phyloP scores from a whole-genome alignment of 1,140 invertebrate genomes.

The Pseudomyrmex sp. region DNA sequence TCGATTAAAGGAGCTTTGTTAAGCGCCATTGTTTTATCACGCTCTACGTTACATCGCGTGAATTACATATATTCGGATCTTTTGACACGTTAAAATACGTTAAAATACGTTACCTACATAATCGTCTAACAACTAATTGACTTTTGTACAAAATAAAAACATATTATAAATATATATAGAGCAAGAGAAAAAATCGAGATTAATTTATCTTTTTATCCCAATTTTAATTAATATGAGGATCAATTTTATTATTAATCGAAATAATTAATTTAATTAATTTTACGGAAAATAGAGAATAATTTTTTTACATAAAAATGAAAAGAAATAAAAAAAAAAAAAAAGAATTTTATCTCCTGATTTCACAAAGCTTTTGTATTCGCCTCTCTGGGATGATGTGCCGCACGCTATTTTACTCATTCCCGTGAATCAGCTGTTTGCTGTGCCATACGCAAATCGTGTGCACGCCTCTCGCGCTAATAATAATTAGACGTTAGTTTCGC shows the following conservation, averaged over 20 bases:
- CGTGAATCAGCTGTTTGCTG: conserved; percentile 68
- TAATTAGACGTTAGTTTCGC: conserved; percentile 71
- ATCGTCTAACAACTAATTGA: not conserved
- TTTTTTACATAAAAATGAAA: not conserved
- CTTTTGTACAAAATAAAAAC: conserved; percentile 20
- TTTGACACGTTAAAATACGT: conserved; percentile 28
- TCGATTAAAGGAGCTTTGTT: conserved; percentile 40
- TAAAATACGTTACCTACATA: not conserved
- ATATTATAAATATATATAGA: not conserved
- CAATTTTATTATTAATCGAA: conserved; percentile 25
- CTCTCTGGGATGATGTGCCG: not conserved
- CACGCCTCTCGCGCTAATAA: conserved; percentile 63
- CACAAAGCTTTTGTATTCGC: not conserved
- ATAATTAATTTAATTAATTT: conserved; percentile 31
- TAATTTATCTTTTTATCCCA: not conserved
- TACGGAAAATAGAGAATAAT: not conserved
- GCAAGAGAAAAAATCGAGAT: not conserved
- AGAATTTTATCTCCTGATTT: not conserved
- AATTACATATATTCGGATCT: conserved; percentile 17
- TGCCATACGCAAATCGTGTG: not conserved
- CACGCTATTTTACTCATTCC: conserved; percentile 47
- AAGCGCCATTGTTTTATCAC: not conserved
- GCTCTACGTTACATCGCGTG: not conserved
- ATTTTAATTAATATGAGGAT: not conserved
- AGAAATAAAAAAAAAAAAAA: not conserved